A percentile compares a stretch with the other conserved stretches of the same genome.
Evolutionary conservation across 2,113 vertebrate genomes (phyloP).

Genomic region (Sinocyclocheilus maitianheensis): DNA sequence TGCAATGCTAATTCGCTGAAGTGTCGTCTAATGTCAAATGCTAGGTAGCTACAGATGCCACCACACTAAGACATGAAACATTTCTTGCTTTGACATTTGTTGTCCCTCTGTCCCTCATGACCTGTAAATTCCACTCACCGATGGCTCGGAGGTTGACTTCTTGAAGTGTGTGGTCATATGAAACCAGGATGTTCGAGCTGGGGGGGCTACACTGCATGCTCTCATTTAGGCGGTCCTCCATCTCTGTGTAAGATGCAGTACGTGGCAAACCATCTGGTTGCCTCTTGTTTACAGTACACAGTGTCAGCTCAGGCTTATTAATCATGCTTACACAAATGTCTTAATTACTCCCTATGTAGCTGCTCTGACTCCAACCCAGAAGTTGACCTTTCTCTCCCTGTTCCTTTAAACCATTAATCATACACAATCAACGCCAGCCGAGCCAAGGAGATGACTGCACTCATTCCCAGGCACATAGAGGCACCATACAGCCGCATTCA

Average conservation of each 20-base stretch:
- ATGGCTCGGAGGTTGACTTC: conserved; percentile 9
- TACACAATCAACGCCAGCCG: conserved; percentile 91
- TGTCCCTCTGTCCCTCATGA: neutral
- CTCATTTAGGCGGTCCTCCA: conserved; percentile 52
- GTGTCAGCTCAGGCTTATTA: conserved; percentile 91
- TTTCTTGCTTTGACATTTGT: conserved; percentile 21
- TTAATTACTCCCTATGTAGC: conserved; percentile 98
- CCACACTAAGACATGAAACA: neutral
- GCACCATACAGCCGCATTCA: conserved; percentile 75
- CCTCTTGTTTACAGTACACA: conserved; percentile 90
- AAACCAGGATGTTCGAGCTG: neutral
- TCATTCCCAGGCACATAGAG: conserved; percentile 74
- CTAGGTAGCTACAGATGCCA: neutral
- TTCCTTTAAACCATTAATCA: conserved; percentile 99
- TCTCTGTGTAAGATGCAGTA: conserved; percentile 55
- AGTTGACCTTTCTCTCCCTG: conserved; percentile 98
- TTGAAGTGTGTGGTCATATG: conserved; percentile 20
- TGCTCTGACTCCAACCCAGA: conserved; percentile 93
- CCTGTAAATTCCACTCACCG: conserved; percentile 25
- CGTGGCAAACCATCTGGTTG: conserved; percentile 86
- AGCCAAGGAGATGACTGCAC: conserved; percentile 87
- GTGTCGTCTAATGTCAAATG: conserved; percentile 7
- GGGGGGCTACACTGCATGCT: conserved; percentile 25
- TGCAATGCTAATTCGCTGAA: neutral
- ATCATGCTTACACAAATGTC: conserved; percentile 99